Base-by-base conservation (phyloP, 1,140 invertebrate genomes). In the Pseudomyrmex flavicornis region DNA sequence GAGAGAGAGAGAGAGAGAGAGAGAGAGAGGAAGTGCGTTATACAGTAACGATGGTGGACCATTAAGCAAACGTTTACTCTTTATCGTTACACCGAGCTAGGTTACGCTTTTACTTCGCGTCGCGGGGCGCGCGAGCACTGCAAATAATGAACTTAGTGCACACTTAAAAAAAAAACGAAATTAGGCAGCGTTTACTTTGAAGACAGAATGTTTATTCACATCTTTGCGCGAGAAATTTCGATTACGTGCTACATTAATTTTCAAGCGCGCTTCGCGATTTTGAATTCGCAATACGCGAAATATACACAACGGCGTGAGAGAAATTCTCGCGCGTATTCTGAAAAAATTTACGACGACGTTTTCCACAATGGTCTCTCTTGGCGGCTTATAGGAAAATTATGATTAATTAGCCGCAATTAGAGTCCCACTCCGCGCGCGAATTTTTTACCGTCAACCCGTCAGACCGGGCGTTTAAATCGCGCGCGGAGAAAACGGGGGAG, bases 401-500 rank as follows among this genome's bases (percentile, higher is more conserved):
- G 48, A 76, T 66, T 65, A 76, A 76, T 76, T 75, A 75, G 65
- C 46, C 22, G 46, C 59, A 76, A 65, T 65, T 65, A 52, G 26
- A 65, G 44, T 65, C n/a, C 7, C 2, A 65, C 35, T 35, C 35
- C 5, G 35, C 35, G 35, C 3, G 3, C 48, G 5, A 26, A 62
- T 62, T 50, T 75, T 75, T 70, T 54, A n/a, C 50, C 13, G 22
- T 70, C 68, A 54, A 62, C 22, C 22, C 59, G 48, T 63, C 22
- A 17, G 48, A 26, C 22, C 26, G 50, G 35, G 35, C 35, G 35
- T 35, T 52, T 63, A 10, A 75, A 75, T 20, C 12, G 20, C 48
- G n/a, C 50, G 22, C 35, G 35, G 35, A 75, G 58, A 61, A 48
- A 76, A 17, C 48, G 15, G 17, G 15, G 5, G 22, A 44, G 22